Base-by-base conservation (phyloP, 2,888 invertebrate genomes). In the Trissolcus japonicus region DNA sequence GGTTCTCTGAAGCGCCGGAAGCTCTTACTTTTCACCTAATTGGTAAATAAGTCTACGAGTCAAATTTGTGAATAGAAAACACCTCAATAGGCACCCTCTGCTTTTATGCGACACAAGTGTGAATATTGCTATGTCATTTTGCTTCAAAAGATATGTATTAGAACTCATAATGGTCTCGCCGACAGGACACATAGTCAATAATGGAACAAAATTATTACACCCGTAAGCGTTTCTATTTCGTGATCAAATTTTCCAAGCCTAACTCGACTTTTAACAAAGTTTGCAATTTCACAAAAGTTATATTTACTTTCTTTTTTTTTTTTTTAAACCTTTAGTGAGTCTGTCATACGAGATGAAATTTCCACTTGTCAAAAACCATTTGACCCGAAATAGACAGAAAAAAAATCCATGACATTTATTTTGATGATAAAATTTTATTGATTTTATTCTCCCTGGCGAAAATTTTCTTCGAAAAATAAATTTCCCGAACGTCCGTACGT, bases 11-110 rank as follows among this genome's bases (percentile, higher is more conserved):
- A 74, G 56, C 67, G 57, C 74, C 74, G 74, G 74, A 74, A 74
- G 62, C 66, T 61, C 2, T 43, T 53, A 62, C 67, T 67, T 74
- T 74, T 67, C 29, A 73, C 43, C 62, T 74, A 74, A 74, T 74
- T 74, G 74, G 74, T 74, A 74, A 74, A 74, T 74, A 74, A 74
- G 74, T 21, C 13, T 17, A 13, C 16, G 14, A 55, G 43, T 46
- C 51, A 51, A 25, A 57, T 62, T 62, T 43, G 21, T 74, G 67
- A 67, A 68, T 63, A 50, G 68, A 53, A 40, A 67, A 56, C 19
- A 51, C 13, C 19, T 51, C 46, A 19, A 50, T 55, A 29, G 21
- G 17, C 41, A 50, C 61, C 56, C 46, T 17, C 19, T 11, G 35
- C 51, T 35, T n/a, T 25, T 25, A 35, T 19, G 54, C 14, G 46